Percentiles rank a stretch among this genome's conserved stretches.
Evolutionary conservation across 2,797 vertebrate genomes (phyloP).

Genomic region (Rhincodon typus): DNA sequence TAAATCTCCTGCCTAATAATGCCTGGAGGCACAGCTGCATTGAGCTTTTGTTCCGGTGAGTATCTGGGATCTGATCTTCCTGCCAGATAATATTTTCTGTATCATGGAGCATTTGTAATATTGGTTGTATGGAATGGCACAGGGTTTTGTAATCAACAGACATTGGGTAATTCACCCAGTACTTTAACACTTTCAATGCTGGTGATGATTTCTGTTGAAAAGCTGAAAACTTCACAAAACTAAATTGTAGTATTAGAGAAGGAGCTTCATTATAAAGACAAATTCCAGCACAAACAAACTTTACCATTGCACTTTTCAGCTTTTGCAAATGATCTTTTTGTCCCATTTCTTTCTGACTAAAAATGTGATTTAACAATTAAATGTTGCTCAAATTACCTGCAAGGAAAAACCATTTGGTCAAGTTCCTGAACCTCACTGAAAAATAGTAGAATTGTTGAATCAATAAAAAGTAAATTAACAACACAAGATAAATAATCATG

Average conservation of each 20-base stretch:
- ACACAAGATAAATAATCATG: background rate
- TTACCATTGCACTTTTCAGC: background rate
- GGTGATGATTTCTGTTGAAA: too few species aligned
- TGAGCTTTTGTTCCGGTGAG: constrained; percentile 36
- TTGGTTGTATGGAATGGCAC: constrained; percentile 5
- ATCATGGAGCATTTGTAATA: constrained; percentile 33
- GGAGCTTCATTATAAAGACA: background rate
- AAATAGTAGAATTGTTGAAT: background rate
- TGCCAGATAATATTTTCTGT: constrained; percentile 37
- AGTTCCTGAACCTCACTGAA: background rate
- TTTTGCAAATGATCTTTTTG: background rate
- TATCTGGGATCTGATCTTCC: constrained; percentile 29
- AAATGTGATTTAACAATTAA: background rate
- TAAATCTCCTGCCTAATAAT: constrained; percentile 36
- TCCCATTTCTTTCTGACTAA: background rate
- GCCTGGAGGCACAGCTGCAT: constrained; percentile 33
- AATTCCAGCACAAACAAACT: background rate
- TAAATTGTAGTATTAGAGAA: background rate
- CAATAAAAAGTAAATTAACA: background rate
- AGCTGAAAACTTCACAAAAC: background rate
- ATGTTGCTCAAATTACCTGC: background rate
- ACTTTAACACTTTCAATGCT: background rate
- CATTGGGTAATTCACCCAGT: background rate
- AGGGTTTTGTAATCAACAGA: constrained; percentile 3
- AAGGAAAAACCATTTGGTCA: background rate